Base-by-base conservation (phyloP, 1,140 invertebrate genomes). In the Chionoecetes opilio region DNA sequence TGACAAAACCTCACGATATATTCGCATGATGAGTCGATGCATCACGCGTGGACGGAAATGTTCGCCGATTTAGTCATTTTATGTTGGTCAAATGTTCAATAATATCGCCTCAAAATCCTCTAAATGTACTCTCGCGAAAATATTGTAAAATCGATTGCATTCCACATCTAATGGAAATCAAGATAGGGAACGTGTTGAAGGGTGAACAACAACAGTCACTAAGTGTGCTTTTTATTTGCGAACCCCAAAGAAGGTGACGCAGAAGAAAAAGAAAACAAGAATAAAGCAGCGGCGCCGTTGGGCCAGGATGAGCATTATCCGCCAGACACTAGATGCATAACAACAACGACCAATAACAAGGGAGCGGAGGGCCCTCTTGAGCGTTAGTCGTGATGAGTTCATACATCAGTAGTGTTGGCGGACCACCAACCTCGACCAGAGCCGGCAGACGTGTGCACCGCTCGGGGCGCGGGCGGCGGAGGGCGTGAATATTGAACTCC, bases 1-100 rank as follows among this genome's bases (percentile, higher is more conserved):
- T 94, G 93, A 94, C 93, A 94, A 94, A 94, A 86, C 93, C 86
- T 94, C 53, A 89, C 93, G 93, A 89, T 94, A 75, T 53, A 34
- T 94, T 31, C 32, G 29, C 86, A 53, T 75, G 87, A 94, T 94
- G 93, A 94, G 92, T 53, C 92, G 85, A 93, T 93, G 35, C 34
- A 88, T 93, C 92, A 93, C 34, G n/a, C 17, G 0, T 84, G 86
- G 92, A 86, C 35, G 31, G 90, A 32, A 32, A n/a, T 32, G 75
- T 0, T 34, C 41, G 34, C 53, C 35, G 35, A 9, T 0, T 17
- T 38, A 1, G 37, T n/a, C n/a, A n/a, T 75, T 26, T n/a, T 3
- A 26, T 75, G 63, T 21, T 75, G 0, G 6, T 75, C 63, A 75
- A n/a, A 75, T 75, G 26, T 0, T 75, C 63, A 75, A 21, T 75